Evolutionary conservation across 2,113 vertebrate species (phyloP).

Genomic region (Callopanchax toddi): DNA sequence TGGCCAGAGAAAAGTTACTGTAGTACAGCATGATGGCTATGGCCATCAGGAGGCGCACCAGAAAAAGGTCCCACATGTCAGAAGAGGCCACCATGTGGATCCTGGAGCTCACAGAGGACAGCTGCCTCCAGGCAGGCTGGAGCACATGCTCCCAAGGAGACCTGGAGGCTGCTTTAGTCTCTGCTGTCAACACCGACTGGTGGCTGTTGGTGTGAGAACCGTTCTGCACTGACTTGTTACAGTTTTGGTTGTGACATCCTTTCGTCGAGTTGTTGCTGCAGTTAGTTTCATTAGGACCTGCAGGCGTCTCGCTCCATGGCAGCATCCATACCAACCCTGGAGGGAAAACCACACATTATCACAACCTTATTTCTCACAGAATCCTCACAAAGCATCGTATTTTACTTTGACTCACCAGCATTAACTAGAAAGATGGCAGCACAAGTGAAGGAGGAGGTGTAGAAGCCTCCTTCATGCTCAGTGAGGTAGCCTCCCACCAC

Average conservation of each 20-base stretch:
- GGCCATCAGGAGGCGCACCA: conserved; percentile 90
- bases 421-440: conserved; percentile 91
- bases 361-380: not conserved
- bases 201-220: conserved; percentile 45
- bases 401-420: conserved; percentile 79
- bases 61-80: conserved; percentile 90
- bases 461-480: conserved; percentile 90
- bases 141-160: conserved; percentile 31
- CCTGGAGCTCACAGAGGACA: conserved; percentile 77
- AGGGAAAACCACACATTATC: not conserved
- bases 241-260: conserved; percentile 39
- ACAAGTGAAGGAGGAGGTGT: conserved; percentile 86
- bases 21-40: conserved; percentile 91
- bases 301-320: conserved; percentile 79
- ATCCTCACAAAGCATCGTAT: not conserved
- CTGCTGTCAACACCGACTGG: not conserved
- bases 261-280: conserved; percentile 27
- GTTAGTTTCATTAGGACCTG: conserved; percentile 52
- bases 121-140: conserved; percentile 75
- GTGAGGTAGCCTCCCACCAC: conserved; percentile 92
- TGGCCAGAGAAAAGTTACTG: conserved; percentile 91
- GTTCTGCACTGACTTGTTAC: conserved; percentile 50
- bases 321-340: conserved; percentile 90
- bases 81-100: conserved; percentile 83
- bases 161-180: not conserved